Base-by-base conservation (phyloP, 2,888 invertebrate species). In the Silvanus unidentatus region DNA sequence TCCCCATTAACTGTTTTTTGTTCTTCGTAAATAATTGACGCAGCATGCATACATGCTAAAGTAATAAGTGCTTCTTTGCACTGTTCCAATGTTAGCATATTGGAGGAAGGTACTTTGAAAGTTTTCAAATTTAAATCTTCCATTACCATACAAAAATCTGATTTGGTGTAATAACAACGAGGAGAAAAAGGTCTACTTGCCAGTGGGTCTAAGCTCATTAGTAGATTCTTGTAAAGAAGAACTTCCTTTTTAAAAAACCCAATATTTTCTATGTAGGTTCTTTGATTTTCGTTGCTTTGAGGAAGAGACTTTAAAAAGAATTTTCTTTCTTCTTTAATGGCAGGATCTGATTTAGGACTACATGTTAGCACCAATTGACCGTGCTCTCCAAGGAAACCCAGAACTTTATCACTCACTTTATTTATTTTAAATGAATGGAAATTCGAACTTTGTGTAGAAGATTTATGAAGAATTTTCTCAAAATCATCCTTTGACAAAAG, bases 281-380 rank as follows among this genome's bases (percentile, higher is more conserved):
- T 75, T 59, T 76, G 77, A 9, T 53, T 55, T 9, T 66, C 60
- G 41, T 79, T 73, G n/a, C 39, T 32, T 45, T 70, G 68, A 0
- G 84, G 83, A 39, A 80, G 65, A 5, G 76, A 73, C 64, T 85
- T 85, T 1, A 81, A 66, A 57, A 85, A 85, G 47, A 79, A 77
- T 13, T 63, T 63, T 1, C 70, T 30, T 11, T 41, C n/a, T 5
- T 22, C 4, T 2, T 39, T 30, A 15, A 15, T 13, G n/a, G 41
- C 37, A 14, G 39, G 37, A 8, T 49, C 22, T 2, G 35, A 39
- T 15, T 47, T 35, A 11, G 39, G 43, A 4, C 30, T 42, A 43
- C 48, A 56, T 29, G 41, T 48, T 8, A 65, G 54, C 15, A 40
- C 56, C 1, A 66, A 45, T 16, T 48, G 49, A 27, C 53, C 55